These are phyloP conservation scores for Pseudochromis fuscus DNA, from an alignment of 2,797 vertebrate genomes.

Conservation along the genomic window DNA sequence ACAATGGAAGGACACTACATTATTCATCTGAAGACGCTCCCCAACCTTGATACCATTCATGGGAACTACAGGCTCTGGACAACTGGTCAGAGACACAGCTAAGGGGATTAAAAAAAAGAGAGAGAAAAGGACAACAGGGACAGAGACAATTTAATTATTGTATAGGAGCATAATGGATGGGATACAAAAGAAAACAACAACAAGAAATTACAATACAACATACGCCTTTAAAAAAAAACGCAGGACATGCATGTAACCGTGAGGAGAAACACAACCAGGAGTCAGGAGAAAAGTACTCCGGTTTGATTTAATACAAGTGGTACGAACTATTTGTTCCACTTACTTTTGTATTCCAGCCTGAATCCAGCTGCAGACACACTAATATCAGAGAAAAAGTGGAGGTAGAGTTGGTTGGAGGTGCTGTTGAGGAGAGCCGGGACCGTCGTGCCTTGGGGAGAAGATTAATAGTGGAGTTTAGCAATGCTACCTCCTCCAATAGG, in stretches of 20 bases:
- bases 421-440: constrained; percentile 98
- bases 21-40: constrained; percentile 96
- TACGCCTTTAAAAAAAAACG: neutral
- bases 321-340: constrained; percentile 65
- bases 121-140: constrained; percentile 14
- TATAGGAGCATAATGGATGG: too few relatives aligned
- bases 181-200: neutral
- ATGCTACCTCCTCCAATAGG: constrained; percentile 34
- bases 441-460: constrained; percentile 89
- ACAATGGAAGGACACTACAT: constrained; percentile 97
- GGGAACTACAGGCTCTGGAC: constrained; percentile 93
- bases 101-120: constrained; percentile 30
- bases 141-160: neutral
- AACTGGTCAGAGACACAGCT: constrained; percentile 95
- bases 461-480: constrained; percentile 61
- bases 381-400: constrained; percentile 99
- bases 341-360: constrained; percentile 99
- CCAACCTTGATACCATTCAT: constrained; percentile 94
- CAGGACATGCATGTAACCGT: constrained; percentile 4
- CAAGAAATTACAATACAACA: neutral
- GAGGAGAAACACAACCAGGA: neutral
- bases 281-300: neutral
- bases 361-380: constrained; percentile 98
- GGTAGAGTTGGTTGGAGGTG: constrained; percentile 98
- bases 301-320: neutral